Evolutionary conservation across 2,797 vertebrate genomes (phyloP).

Genomic region (Notolabrus celidotus): DNA sequence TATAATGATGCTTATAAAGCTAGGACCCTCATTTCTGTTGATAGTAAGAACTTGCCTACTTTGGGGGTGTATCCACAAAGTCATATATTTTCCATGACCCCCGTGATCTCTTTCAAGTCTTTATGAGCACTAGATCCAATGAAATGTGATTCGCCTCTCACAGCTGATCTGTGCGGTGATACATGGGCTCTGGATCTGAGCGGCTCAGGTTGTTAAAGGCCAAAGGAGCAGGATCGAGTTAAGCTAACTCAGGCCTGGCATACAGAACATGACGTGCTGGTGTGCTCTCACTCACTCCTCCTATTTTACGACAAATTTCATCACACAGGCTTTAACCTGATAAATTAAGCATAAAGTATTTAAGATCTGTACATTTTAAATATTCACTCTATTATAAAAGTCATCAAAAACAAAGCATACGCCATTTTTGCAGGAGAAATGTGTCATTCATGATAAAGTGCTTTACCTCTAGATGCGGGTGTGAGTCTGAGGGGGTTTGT

Average conservation of each 20-base stretch:
- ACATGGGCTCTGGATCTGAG: conserved; percentile 23
- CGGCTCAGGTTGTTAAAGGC: conserved; percentile 34
- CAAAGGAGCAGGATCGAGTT: conserved; percentile 38
- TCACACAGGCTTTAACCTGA: not conserved
- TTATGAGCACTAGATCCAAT: not conserved
- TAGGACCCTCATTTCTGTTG: too few relatives aligned
- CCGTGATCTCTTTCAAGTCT: not conserved
- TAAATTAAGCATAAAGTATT: too few relatives aligned
- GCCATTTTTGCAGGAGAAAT: too few relatives aligned
- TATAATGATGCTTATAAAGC: not conserved
- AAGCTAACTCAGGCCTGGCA: conserved; percentile 19
- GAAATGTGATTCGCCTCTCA: conserved; percentile 17
- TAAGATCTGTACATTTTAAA: not conserved
- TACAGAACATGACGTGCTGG: conserved; percentile 10
- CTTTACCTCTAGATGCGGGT: not conserved
- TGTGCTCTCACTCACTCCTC: not conserved
- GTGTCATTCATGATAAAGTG: too few relatives aligned
- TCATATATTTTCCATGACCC: not conserved
- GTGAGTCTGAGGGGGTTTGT: not conserved
- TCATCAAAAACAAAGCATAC: too few relatives aligned
- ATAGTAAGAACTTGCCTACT: too few relatives aligned
- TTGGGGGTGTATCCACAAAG: not conserved
- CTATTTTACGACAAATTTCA: not conserved
- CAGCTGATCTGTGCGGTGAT: conserved; percentile 5
- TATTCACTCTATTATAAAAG: too few relatives aligned